Evolutionary conservation across 1,140 invertebrate genomes (phyloP).

Genomic region (Atta colombica): DNA sequence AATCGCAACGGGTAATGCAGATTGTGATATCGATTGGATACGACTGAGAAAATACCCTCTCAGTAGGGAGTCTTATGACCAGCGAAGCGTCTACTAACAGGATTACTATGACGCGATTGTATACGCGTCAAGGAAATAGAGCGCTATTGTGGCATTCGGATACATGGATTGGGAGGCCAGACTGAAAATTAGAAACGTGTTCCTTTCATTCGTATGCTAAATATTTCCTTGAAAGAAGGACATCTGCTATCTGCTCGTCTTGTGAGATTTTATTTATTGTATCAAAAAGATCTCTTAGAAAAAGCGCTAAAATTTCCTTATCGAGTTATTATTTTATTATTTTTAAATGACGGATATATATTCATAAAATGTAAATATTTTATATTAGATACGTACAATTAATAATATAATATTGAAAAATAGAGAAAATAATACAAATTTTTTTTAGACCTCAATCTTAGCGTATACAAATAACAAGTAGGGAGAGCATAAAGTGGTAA

Average conservation of each 20-base stretch:
- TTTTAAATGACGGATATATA: not conserved
- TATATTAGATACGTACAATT: not conserved
- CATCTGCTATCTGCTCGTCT: slow-evolving; percentile 56
- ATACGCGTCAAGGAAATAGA: slow-evolving; percentile 85
- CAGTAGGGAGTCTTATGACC: slow-evolving; percentile 78
- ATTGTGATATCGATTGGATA: slow-evolving; percentile 67
- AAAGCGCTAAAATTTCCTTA: not conserved
- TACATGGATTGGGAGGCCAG: slow-evolving; percentile 75
- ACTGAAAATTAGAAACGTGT: slow-evolving; percentile 82
- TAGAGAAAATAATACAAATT: not conserved
- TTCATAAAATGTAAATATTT: not conserved
- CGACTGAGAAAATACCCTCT: slow-evolving; percentile 69
- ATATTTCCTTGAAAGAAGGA: slow-evolving; percentile 66
- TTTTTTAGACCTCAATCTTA: not conserved
- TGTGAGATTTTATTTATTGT: not conserved
- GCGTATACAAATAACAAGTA: slow-evolving; percentile 43
- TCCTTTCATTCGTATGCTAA: slow-evolving; percentile 76
- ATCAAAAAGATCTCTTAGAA: slow-evolving; percentile 20
- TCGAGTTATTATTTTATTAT: not conserved
- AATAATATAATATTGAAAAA: not conserved
- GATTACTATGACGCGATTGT: slow-evolving; percentile 85
- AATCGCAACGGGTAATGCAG: slow-evolving; percentile 58
- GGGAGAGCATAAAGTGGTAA: slow-evolving; percentile 10
- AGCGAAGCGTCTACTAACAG: slow-evolving; percentile 83
- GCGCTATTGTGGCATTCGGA: slow-evolving; percentile 79